These are phyloP conservation scores for Branchipolynoe longqiensis DNA, from an alignment of 2,888 invertebrate genomes.

Conservation along the genomic window DNA sequence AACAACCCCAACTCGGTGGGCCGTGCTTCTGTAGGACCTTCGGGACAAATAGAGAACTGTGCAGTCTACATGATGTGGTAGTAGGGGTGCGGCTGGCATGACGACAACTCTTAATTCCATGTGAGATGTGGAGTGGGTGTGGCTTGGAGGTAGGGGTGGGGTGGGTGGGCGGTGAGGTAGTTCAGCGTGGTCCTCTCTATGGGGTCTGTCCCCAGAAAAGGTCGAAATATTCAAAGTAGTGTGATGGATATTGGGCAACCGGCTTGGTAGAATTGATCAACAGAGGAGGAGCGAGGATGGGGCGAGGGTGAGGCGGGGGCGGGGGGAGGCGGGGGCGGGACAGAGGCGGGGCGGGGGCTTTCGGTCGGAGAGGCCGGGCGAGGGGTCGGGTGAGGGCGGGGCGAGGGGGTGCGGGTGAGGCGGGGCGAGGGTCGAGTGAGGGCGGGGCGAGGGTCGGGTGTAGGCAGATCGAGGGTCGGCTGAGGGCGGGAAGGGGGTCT, in stretches of 20 bases:
- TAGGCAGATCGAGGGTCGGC: background rate
- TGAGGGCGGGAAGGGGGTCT: background rate
- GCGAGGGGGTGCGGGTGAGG: background rate
- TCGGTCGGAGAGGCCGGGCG: background rate
- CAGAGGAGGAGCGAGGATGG: background rate
- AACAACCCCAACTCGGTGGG: no score
- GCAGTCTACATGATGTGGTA: no score
- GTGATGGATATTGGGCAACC: conserved; percentile 13
- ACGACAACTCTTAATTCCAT: background rate
- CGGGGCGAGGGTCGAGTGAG: background rate
- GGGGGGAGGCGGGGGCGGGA: background rate
- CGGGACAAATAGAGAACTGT: no score
- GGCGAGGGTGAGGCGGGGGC: background rate
- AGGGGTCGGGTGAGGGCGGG: background rate
- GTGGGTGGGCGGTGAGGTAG: background rate
- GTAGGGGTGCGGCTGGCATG: no score
- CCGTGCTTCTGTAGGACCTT: no score
- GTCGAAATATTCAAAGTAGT: conserved; percentile 5
- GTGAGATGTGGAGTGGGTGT: background rate
- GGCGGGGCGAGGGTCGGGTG: background rate
- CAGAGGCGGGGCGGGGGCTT: background rate
- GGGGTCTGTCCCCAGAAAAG: no score
- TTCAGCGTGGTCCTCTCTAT: no score
- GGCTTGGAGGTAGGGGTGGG: background rate
- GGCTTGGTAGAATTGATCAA: background rate